Evolutionary conservation across 2,797 vertebrate genomes (phyloP), one percentile per base, ranked within the genome.

Genomic region (Micrastur ruficollis): DNA sequence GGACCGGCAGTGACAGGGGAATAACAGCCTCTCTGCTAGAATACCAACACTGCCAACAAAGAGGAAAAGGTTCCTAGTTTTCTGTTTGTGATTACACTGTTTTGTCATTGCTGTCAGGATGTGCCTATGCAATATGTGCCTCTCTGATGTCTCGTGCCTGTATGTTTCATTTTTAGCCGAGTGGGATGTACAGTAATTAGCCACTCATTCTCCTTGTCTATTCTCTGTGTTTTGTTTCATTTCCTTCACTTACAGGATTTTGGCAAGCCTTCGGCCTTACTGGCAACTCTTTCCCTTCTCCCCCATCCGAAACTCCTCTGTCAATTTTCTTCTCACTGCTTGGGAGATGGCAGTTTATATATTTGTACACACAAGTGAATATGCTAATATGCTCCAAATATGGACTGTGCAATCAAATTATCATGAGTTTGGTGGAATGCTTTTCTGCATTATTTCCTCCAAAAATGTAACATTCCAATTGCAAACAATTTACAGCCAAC

Each of bases 61-160:
- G 59, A 85, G 88, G 86, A 72, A 89, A 95, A 81, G 81, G 89
- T n/a, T 95, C 91, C 71, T 65, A 67, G 89, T 94, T 80, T 96
- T 94, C 92, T 95, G 36, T 95, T 96, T 97, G 73, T 70, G 92
- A 95, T 93, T 89, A 90, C 82, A 80, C 84, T 96, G 84, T 96
- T 97, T 97, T 97, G 95, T 96, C 97, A 97, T 5, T 82, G 94
- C 96, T 97, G 96, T 97, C 96, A 97, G 59, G 89, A 87, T 70
- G 38, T 91, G 95, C 94, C 86, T 78, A 47, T 90, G 89, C 95
- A 96, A 89, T 94, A 91, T 49, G 91, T 56, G 83, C 70, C 88
- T 84, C 70, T 72, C 86, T 36, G 81, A 72, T 86, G 73, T 76
- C 94, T 95, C 49, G 81, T 96, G 93, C 95, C 90, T 66, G 73